Conservation (phyloP, 2,797 vertebrate genomes). For the Salarias fasciatus region DNA sequence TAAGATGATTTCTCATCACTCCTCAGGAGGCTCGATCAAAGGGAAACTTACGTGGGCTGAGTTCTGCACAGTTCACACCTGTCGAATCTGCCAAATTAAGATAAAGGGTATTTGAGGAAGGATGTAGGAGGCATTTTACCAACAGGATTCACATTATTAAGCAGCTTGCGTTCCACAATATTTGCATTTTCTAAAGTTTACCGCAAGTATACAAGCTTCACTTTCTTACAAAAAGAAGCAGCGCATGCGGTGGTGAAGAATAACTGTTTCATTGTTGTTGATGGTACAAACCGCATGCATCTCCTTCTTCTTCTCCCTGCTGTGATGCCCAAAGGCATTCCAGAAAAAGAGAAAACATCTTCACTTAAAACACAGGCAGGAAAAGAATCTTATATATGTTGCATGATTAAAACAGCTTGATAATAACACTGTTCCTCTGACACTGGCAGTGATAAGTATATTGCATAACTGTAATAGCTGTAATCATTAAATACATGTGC, state of each 20-base stretch:
- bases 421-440: slow-evolving; percentile 24
- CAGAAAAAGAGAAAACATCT: slow-evolving; percentile 57
- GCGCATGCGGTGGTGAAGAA: slow-evolving; percentile 5
- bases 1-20: slow-evolving; percentile 33
- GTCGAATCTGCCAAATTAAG: slow-evolving; percentile 20
- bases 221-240: slow-evolving; percentile 11
- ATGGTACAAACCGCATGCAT: slow-evolving; percentile 29
- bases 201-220: slow-evolving; percentile 11
- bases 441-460: slow-evolving; percentile 14
- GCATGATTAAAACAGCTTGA: slow-evolving; percentile 34
- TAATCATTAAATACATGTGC: too few relatives aligned
- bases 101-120: slow-evolving; percentile 21
- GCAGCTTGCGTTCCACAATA: slow-evolving; percentile 2
- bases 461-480: not conserved
- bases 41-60: too few relatives aligned
- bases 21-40: slow-evolving; percentile 6
- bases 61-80: slow-evolving; percentile 12
- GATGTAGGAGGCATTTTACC: slow-evolving; percentile 10
- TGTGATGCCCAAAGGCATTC: slow-evolving; percentile 55
- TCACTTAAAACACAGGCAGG: slow-evolving; percentile 44
- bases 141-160: slow-evolving; percentile 4
- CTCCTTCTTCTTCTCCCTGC: slow-evolving; percentile 45
- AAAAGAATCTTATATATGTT: slow-evolving; percentile 39
- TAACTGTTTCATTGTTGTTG: slow-evolving; percentile 49
- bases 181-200: slow-evolving; percentile 6